Evolutionary conservation across 2,797 vertebrate genomes (phyloP).

Genomic region (Molothrus aeneus): DNA sequence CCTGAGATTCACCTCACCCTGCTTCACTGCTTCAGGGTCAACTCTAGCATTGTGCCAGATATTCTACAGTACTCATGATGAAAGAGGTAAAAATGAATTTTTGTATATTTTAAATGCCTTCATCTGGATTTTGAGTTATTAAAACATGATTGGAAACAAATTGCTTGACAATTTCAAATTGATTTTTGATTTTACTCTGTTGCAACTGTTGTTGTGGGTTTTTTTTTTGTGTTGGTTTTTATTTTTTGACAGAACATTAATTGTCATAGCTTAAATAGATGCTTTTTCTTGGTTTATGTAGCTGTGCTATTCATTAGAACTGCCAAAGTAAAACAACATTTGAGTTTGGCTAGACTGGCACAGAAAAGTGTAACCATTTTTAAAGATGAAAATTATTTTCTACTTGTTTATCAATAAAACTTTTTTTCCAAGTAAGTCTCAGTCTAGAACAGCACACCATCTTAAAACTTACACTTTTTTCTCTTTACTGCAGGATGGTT

Average conservation of each 20-base stretch:
- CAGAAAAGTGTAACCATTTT: neutral
- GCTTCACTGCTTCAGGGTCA: neutral
- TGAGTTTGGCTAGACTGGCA: neutral
- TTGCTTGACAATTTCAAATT: neutral
- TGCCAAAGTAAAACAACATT: neutral
- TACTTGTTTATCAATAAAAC: neutral
- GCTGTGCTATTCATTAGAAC: neutral
- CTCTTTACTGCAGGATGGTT: neutral
- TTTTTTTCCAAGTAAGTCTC: neutral
- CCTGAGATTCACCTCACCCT: neutral
- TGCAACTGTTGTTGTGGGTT: rapidly evolving
- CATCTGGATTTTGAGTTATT: neutral
- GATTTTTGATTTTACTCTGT: neutral
- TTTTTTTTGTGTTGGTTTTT: neutral
- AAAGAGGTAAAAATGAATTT: neutral
- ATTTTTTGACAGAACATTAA: neutral
- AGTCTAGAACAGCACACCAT: neutral
- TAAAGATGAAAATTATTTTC: neutral
- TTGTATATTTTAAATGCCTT: neutral
- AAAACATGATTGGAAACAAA: slow-evolving; percentile 5
- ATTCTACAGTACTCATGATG: neutral
- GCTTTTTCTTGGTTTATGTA: neutral
- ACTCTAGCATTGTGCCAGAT: neutral
- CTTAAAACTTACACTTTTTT: neutral
- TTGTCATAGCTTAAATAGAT: neutral